Evolutionary conservation across 2,113 vertebrate genomes (phyloP).

Genomic region (Oriolus oriolus): DNA sequence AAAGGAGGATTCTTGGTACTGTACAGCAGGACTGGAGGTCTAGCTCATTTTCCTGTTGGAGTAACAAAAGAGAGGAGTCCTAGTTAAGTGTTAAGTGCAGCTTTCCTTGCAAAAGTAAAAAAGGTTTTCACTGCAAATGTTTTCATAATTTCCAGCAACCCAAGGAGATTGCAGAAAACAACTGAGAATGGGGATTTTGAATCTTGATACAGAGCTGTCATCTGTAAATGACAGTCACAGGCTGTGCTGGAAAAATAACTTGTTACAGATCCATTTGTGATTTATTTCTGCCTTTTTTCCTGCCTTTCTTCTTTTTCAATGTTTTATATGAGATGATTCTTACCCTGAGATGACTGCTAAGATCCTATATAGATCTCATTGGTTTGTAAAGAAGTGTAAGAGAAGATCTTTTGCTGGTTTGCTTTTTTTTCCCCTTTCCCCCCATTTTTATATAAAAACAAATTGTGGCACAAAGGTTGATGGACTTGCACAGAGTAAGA

Average conservation of each 20-base stretch:
- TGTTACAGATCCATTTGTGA: not conserved
- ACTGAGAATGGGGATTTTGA: not conserved
- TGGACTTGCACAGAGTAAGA: not conserved
- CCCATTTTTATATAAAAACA: not conserved
- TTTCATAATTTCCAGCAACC: not conserved
- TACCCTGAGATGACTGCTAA: not conserved
- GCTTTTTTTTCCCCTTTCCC: accelerated
- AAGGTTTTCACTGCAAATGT: not conserved
- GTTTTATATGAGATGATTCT: not conserved
- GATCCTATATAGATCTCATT: not conserved
- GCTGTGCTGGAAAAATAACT: not conserved
- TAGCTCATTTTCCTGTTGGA: not conserved
- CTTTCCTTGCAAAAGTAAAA: not conserved
- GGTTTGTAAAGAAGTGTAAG: not conserved
- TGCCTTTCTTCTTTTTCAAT: not conserved
- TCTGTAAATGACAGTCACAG: not conserved
- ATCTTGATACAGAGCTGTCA: not conserved
- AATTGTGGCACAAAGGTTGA: not conserved
- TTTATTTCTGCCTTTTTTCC: not conserved
- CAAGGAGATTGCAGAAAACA: not conserved
- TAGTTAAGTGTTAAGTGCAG: not conserved
- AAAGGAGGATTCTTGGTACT: not conserved
- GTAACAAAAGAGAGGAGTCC: not conserved
- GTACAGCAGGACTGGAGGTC: not conserved
- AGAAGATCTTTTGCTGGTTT: not conserved